Base-by-base conservation (phyloP, 2,888 invertebrate species). In the Epinotia demarniana region DNA sequence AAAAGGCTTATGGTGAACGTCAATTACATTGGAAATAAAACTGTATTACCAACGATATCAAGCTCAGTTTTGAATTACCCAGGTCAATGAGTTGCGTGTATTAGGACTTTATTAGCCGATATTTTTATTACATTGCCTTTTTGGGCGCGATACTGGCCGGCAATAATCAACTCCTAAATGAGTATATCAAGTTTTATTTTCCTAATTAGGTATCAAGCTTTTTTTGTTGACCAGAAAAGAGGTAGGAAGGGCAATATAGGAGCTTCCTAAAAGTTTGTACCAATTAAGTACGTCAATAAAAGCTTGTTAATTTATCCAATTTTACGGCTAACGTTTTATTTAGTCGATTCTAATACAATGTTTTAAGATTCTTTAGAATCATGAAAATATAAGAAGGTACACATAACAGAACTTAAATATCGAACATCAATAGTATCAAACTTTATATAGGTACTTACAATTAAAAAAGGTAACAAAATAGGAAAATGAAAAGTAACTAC, bases 121-220 rank as follows among this genome's bases (percentile, higher is more conserved):
- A 57, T 57, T 72, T 72, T 72, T 72, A 71, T 72, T 72, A 63
- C 55, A 63, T n/a, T 11, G 46, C 71, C 71, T 43, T 72, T 72
- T 63, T 57, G 63, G 55, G 53, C 16, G 64, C 61, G 43, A 43
- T 63, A 55, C 63, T 57, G 71, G 71, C 49, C 33, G 62, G 62
- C 39, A 62, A 71, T 71, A 63, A 62, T 71, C 39, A 71, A 62
- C 71, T 2, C 62, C 55, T 63, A 63, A 72, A 63, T 72, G 71
- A 23, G 68, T 55, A 39, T 39, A 63, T 72, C 39, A 72, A 71
- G 62, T 55, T 71, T 72, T 72, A 63, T 72, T 62, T 63, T 55
- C 55, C 39, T 63, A 62, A 63, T 39, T 39, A 39, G 39, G 39
- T 39, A 63, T 72, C 39, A 72, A 71, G 43, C 39, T 71, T 72